phyloP scores from a whole-genome alignment of 2,113 vertebrate species.

The Notechis scutatus region DNA sequence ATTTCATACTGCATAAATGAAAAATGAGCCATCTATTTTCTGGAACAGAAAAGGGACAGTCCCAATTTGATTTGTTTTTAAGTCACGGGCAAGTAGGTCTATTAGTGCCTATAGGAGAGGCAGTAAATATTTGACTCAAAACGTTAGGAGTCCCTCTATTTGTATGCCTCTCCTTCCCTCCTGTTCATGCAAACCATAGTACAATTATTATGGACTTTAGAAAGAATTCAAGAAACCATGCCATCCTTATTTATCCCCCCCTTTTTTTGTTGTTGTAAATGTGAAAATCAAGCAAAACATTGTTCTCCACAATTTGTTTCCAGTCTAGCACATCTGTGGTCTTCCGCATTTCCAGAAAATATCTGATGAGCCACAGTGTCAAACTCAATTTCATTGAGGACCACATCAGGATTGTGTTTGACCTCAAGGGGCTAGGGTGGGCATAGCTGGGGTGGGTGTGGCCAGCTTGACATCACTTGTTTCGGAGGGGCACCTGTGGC shows the following conservation, averaged over 20 bases:
- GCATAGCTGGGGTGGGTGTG: too few relatives aligned
- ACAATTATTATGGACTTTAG: not conserved
- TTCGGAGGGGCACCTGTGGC: too few relatives aligned
- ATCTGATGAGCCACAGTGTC: not conserved
- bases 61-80: not conserved
- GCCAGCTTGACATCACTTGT: too few relatives aligned
- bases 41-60: not conserved
- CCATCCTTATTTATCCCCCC: not conserved
- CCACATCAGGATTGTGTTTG: too few relatives aligned
- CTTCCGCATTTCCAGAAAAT: not conserved
- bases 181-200: not conserved
- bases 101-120: not conserved
- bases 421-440: too few relatives aligned
- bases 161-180: not conserved
- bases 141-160: not conserved
- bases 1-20: not conserved
- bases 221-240: not conserved
- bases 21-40: not conserved
- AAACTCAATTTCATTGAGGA: too few relatives aligned
- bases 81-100: not conserved
- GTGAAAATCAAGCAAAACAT: not conserved
- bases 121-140: not conserved
- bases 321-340: not conserved
- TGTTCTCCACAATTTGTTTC: not conserved
- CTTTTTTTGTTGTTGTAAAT: not conserved